phyloP scores from a whole-genome alignment of 2,797 vertebrate genomes.

The Artibeus jamaicensis region DNA sequence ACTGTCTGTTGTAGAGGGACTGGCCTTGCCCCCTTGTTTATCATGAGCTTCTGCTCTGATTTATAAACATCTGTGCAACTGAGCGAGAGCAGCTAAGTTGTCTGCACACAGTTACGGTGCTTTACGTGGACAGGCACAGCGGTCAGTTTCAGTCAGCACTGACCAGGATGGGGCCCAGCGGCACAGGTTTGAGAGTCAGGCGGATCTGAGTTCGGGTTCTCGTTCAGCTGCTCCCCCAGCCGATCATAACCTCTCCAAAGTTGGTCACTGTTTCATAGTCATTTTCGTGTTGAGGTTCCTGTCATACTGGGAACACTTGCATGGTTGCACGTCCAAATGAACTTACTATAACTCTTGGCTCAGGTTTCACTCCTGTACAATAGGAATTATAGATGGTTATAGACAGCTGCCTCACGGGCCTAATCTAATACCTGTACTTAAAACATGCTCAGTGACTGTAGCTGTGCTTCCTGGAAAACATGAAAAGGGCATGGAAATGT shows the following conservation, averaged over 20 bases:
- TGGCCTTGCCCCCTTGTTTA: not conserved
- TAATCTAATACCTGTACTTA: not conserved
- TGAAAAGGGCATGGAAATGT: not conserved
- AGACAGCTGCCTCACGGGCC: not conserved
- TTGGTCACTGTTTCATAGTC: not conserved
- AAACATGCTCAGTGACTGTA: not conserved
- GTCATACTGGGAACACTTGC: not conserved
- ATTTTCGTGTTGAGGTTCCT: not conserved
- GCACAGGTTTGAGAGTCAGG: not conserved
- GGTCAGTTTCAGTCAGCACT: not conserved
- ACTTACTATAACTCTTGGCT: not conserved
- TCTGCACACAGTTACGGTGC: not conserved
- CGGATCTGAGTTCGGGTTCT: not conserved
- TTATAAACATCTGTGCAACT: not conserved
- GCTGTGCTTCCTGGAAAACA: not conserved
- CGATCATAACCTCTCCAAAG: not conserved
- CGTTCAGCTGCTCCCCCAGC: not conserved
- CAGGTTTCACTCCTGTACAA: not conserved
- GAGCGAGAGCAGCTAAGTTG: not conserved
- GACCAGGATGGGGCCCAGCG: not conserved
- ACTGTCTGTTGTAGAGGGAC: not conserved
- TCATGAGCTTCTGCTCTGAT: not conserved
- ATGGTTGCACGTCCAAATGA: not conserved
- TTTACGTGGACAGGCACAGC: not conserved
- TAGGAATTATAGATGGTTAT: not conserved